These are phyloP conservation scores for Limosa lapponica DNA, from an alignment of 2,797 vertebrate genomes.

Conservation along the genomic window DNA sequence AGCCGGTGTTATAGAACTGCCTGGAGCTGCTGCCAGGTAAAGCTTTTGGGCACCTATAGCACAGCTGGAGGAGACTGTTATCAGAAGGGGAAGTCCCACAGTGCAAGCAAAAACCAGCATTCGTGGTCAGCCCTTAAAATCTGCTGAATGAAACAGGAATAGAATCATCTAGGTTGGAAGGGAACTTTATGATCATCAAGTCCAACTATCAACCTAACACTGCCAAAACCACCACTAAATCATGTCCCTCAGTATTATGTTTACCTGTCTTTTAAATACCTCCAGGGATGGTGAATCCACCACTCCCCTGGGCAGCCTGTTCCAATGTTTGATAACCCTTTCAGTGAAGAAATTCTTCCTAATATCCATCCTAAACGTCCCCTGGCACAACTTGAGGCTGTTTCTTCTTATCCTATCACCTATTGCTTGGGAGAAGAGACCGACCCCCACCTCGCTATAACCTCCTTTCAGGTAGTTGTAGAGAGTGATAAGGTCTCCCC, in stretches of 20 bases:
- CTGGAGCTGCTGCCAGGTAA: neutral
- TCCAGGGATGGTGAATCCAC: neutral
- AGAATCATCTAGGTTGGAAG: neutral
- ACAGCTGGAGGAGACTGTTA: neutral
- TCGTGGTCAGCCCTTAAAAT: accelerated
- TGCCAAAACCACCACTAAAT: neutral
- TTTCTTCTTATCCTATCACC: neutral
- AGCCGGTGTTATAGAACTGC: accelerated
- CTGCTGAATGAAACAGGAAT: neutral
- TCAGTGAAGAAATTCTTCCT: neutral
- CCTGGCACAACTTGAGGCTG: neutral
- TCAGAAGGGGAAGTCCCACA: neutral
- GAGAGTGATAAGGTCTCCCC: no score
- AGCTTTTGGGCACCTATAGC: neutral
- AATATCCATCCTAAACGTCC: neutral
- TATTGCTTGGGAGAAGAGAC: no score
- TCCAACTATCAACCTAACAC: neutral
- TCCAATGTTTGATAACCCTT: neutral
- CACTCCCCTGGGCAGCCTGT: neutral
- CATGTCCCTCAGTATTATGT: neutral
- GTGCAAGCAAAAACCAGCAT: accelerated
- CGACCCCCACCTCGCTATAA: no score
- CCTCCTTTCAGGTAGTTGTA: no score
- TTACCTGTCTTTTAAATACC: neutral
- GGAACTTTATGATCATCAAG: neutral